Base-by-base conservation (phyloP, 2,797 vertebrate species). In the Lates japonicus region DNA sequence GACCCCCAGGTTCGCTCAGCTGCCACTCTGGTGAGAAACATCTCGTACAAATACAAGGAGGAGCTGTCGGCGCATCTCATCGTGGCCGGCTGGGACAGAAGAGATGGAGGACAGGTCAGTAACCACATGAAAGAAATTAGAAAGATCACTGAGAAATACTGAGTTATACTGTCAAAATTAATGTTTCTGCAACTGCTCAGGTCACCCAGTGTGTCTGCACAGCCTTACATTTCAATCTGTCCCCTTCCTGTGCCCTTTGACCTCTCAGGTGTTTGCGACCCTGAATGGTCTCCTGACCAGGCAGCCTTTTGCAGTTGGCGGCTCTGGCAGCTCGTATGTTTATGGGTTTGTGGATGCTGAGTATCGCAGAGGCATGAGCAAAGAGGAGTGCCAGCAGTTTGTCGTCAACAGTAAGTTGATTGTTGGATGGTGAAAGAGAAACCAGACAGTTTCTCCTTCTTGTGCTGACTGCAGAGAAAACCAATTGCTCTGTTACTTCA, bases 11-110 rank as follows among this genome's bases (percentile, higher is more conserved):
- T 98, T 20, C 76, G 93, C 20, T 96, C 97, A 4, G 97, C 97
- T 17, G 97, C 97, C 0, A 95, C 93, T 1, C 81, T 97, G 65
- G 96, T 97, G 70, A 96, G 71, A 69, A 97, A 96, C 79, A 96
- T 97, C 81, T 95, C 94, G 2, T 98, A 97, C 83, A 97, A 96
- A 41, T 96, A 97, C 66, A 96, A 96, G 60, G 97, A 98, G 72
- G 97, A 97, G 51, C 88, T 98, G 65, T 95, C 94, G 0, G 97
- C 97, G 0, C 96, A 97, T 78, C 96, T 98, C 16, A 96, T 97
- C 10, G 95, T 97, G 49, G 97, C 96, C 0, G 97, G 97, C 12
- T 98, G 97, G 97, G 97, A 98, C 93, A 85, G 74, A 48, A 92
- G 75, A 55, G 78, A 60, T 5, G 94, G 95, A 5, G 97, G 97